phyloP scores from a whole-genome alignment of 1,140 invertebrate species.

The Metopolophium dirhodum region DNA sequence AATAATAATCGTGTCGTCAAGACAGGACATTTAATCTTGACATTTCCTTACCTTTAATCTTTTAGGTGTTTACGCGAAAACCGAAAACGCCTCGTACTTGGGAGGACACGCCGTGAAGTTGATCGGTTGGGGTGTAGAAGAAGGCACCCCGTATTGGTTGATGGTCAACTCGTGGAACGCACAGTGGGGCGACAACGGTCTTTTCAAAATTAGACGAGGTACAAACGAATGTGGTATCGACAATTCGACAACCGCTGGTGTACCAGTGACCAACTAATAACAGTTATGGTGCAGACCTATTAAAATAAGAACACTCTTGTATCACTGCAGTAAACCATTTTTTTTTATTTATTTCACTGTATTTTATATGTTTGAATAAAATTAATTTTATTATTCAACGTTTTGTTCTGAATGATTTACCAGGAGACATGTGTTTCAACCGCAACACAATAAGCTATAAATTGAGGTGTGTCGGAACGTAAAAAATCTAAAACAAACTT shows the following conservation, averaged over 20 bases:
- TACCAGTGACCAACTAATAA: background rate
- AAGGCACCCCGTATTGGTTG: slow-evolving; percentile 50
- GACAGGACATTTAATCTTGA: too few relatives aligned
- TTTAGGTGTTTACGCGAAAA: slow-evolving; percentile 82
- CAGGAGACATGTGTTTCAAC: too few relatives aligned
- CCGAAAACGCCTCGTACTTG: slow-evolving; percentile 70
- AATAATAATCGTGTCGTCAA: too few relatives aligned
- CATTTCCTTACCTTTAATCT: background rate
- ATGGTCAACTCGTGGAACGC: slow-evolving; percentile 68
- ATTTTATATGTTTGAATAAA: too few relatives aligned
- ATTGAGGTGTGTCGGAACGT: too few relatives aligned
- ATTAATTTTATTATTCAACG: too few relatives aligned
- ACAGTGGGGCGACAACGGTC: slow-evolving; percentile 75
- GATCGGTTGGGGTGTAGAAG: background rate
- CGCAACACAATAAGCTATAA: too few relatives aligned
- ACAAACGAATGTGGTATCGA: slow-evolving; percentile 74
- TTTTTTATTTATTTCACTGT: too few relatives aligned
- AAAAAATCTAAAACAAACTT: too few relatives aligned
- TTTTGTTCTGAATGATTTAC: too few relatives aligned
- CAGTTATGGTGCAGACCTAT: background rate
- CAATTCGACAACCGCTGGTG: slow-evolving; percentile 73
- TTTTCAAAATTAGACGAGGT: slow-evolving; percentile 87
- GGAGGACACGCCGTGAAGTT: slow-evolving; percentile 73
- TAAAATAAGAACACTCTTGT: background rate
- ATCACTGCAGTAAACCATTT: background rate